Percentiles rank a stretch among this genome's conserved stretches.
These are phyloP conservation scores for Myodes glareolus DNA, from an alignment of 2,113 vertebrate species.

Conservation along the genomic window DNA sequence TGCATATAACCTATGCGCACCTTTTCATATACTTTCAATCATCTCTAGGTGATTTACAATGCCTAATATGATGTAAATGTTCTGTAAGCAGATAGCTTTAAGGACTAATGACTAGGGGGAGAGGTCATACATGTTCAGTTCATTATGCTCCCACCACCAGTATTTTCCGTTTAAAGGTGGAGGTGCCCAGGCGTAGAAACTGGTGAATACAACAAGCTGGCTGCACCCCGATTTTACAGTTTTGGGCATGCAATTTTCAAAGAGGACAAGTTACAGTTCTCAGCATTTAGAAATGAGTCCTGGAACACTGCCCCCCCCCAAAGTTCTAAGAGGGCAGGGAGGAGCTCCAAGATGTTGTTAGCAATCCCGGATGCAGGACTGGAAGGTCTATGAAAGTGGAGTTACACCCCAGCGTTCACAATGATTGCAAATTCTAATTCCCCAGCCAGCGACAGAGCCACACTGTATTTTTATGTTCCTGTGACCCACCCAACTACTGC, in stretches of 20 bases:
- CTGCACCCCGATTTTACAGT: background rate
- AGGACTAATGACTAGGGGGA: background rate
- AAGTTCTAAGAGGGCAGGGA: background rate
- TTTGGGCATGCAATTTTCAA: background rate
- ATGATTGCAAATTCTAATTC: background rate
- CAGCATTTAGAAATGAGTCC: background rate
- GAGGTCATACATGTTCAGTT: background rate
- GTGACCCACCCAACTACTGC: slow-evolving; percentile 51
- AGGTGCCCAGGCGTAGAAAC: background rate
- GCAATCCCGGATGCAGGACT: background rate
- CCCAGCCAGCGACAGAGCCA: slow-evolving; percentile 21
- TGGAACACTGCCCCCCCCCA: background rate
- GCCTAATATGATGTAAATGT: background rate
- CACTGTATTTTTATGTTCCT: slow-evolving; percentile 62
- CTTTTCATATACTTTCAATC: background rate
- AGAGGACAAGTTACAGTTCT: background rate
- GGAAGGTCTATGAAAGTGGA: slow-evolving; percentile 29
- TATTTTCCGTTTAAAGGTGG: background rate
- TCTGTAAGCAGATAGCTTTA: background rate
- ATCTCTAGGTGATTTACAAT: background rate
- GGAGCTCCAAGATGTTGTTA: background rate
- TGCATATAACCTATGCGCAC: background rate
- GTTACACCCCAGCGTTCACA: background rate
- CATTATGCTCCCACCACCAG: background rate
- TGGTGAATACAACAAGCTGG: too few species aligned